Evolutionary conservation across 2,797 vertebrate genomes (phyloP), one percentile per base, ranked within the genome.

Genomic region (Uromys caudimaculatus): DNA sequence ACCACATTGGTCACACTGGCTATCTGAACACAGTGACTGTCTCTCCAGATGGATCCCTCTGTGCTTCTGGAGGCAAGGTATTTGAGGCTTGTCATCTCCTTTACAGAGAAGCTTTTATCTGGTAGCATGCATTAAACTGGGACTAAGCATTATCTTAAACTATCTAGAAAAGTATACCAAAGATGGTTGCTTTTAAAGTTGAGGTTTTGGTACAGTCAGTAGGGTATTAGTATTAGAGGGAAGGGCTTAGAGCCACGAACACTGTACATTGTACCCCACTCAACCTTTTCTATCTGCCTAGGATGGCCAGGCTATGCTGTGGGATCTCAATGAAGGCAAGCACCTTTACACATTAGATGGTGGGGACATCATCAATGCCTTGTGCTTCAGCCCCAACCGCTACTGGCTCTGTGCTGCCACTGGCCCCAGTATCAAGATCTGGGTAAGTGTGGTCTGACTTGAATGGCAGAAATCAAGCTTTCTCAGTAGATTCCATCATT

Each of bases 381-480:
- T 99, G 0, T 99, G 99, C 98, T 99, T 99, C 98, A 99, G 99
- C 98, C 99, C 99, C 98, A 99, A 99, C 98, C 99, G 99, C 60
- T 99, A 99, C 96, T 99, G 99, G 99, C 99, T 99, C 6, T 99
- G 99, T 44, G 99, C 99, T 0, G 99, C 99, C 91, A 99, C 99
- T 0, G 99, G 99, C 0, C 99, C 99, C 97, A 99, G 99, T 98
- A 99, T 99, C 98, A 99, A 99, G 97, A 99, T 99, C 89, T 99
- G 99, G 99, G 99, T 99, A 97, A 77, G 98, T 89, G 0, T 76
- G 56, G 10, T n/a, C 44, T 93, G 60, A 82, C 44, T 85, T n/a
- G 10, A 21, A 27, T 84, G 29, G 2, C 27, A 64, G 41, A 84
- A 47, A 19, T 12, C 27, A 41, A 83, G 8, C 17, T 35, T 64